Evolutionary conservation across 2,797 vertebrate genomes (phyloP), one percentile per base, ranked within the genome.

Genomic region (Gymnoscopelus braueri): DNA sequence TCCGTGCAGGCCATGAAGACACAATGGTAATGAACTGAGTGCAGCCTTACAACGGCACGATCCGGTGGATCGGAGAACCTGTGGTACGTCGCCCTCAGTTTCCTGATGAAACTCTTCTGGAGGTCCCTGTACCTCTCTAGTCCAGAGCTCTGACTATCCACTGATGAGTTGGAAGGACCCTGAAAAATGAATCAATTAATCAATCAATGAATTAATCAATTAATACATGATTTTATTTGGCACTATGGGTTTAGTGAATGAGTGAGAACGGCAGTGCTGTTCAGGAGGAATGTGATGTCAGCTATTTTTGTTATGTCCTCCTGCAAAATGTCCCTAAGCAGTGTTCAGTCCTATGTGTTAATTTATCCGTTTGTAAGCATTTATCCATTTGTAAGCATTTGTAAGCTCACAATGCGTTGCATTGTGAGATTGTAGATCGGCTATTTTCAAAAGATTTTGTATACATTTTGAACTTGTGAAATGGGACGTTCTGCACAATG

Each of bases 31-130:
- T 35, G 32, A 35, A 35, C 32, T 35, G 32, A 5, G 63, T 91
- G 88, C 90, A 47, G 3, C 6, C 81, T 81, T 68, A 97, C 98
- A 93, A 83, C 84, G 26, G 91, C 91, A 65, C 86, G 84, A 79
- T 85, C 84, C 0, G 79, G 79, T 67, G 29, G 69, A 63, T 83
- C 66, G 0, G 82, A 74, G 77, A 92, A 94, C 71, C 77, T 90
- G 26, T 65, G 60, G 71, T 95, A 90, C 8, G 87, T 57, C 60
- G 88, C 87, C 88, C 88, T 93, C 75, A 91, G 87, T 87, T 87
- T 95, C 87, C 77, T 92, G 81, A 83, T 92, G 76, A 98, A 95
- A 86, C 80, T 91, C 69, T 83, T 79, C 87, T 95, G 92, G 2
- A 94, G 79, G 73, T 88, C 83, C 80, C 80, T 89, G 78, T 95